Evolutionary conservation across 2,888 invertebrate genomes (phyloP), one percentile per base, ranked within the genome.

Genomic region (Eremobia ochroleuca): DNA sequence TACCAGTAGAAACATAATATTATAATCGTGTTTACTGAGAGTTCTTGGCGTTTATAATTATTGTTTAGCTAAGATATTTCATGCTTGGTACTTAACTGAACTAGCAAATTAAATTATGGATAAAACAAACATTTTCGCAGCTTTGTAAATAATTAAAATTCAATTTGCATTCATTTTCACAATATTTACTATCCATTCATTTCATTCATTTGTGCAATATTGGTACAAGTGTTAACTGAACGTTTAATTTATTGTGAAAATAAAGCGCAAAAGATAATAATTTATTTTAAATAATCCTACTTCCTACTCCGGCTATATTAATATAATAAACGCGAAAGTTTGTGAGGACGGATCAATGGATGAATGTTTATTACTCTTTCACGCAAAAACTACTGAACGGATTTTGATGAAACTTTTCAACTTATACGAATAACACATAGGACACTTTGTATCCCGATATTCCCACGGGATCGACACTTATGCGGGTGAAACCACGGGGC

Each of bases 141-240:
- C 65, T 58, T 49, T 31, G 65, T 61, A 82, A 81, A 73, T 77
- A 77, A 77, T 72, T 81, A 18, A 65, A 73, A 52, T 77, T 66
- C 15, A 71, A 71, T 72, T 79, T 72, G 49, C 40, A 65, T 70
- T 5, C 58, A 40, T 40, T 37, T 55, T 58, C n/a, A n/a, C n/a
- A n/a, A n/a, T n/a, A n/a, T n/a, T n/a, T n/a, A n/a, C n/a, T n/a
- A n/a, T n/a, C n/a, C n/a, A n/a, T n/a, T n/a, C n/a, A n/a, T n/a
- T n/a, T n/a, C n/a, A n/a, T 72, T 59, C 13, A 58, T 71, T 78
- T 58, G 46, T 72, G n/a, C n/a, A n/a, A n/a, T n/a, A 58, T 49
- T 79, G 18, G 58, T 43, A 40, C 49, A 65, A 58, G 75, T 31
- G 2, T 21, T 34, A 1, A 73, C 34, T 31, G 18, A 43, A n/a